Evolutionary conservation across 1,140 invertebrate genomes (phyloP), one percentile per base, ranked within the genome.

Genomic region (Rhagoletis zephyria): DNA sequence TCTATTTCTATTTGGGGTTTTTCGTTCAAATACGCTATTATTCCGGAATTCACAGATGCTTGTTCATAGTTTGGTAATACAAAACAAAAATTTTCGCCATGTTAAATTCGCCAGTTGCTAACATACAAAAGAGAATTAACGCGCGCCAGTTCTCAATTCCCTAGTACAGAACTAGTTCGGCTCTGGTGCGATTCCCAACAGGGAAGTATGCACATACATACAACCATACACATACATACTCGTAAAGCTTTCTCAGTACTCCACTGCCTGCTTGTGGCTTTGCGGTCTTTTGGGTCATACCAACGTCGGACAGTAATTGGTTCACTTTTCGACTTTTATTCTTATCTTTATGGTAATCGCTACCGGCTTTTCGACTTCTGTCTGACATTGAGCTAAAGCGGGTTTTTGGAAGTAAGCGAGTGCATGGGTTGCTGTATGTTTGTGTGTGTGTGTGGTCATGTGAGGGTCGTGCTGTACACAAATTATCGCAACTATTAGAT

Each of bases 261-360:
- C 10, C 48, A 56, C 74, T 56, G 74, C 48, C 19, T 51, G 42
- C 70, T 74, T 74, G 74, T 81, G 74, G 74, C 3, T 81, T 81
- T 81, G 74, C 19, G 74, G 74, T 59, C 74, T 59, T 81, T 51
- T 59, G 74, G 74, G 74, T 81, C 48, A 30, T 48, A 81, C 74
- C 74, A 56, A 56, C 74, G 48, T 56, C 74, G 48, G 74, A 56
- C 74, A 81, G 74, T 81, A 81, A 81, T 81, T 81, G 74, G 48
- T 81, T 81, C 74, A 81, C 74, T 81, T 81, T 81, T 81, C n/a
- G 48, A 81, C 48, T 81, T 81, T 56, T 81, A 81, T 56, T 81
- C 74, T 81, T 81, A 81, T 81, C 74, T 81, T 81, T 81, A 81
- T 81, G 74, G 74, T 81, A 81, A 81, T 81, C 74, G 74, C 74